Evolutionary conservation across 2,113 vertebrate genomes (phyloP), one percentile per base, ranked within the genome.

Genomic region (Spizaetus ornatus): DNA sequence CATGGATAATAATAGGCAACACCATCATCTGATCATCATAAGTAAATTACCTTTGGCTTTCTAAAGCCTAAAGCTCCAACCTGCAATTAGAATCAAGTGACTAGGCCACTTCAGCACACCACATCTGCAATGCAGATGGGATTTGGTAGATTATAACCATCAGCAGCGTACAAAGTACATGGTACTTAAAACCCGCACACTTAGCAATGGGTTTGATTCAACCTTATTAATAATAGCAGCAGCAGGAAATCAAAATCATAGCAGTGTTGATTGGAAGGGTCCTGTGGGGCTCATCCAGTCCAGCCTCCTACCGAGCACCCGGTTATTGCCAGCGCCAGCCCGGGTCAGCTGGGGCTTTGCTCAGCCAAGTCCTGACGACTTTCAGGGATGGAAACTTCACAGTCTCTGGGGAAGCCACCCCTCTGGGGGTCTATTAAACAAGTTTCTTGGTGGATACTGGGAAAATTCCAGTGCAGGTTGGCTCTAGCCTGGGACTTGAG

Each of bases 361-460:
- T 74, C 45, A 32, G 42, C n/a, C 76, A 47, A 10, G 13, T 13
- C 71, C 47, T 2, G 29, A 8, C 27, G 40, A 15, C 22, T 43
- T 42, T 3, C 36, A 42, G 25, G 72, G 77, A 3, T 8, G 22
- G 36, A 48, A 31, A 14, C 34, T 11, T 4, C 56, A 13, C 27
- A 10, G 0, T 6, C 13, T 11, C 48, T 20, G 47, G 38, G 15
- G 31, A 36, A 48, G 43, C 14, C 45, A 8, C 9, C 58, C 21
- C 36, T 31, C 4, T 0, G 32, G 7, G 9, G 3, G 3, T 31
- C 50, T 53, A 3, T 16, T 29, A n/a, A n/a, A 53, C 8, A 36
- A 32, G 31, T 45, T 67, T 36, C 42, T 52, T 27, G 10, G 13
- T 23, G 8, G 16, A 17, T n/a, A 25, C 3, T 11, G 7, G 29